Evolutionary conservation across 1,140 invertebrate species (phyloP), one percentile per base, ranked within the genome.

Genomic region (Heliothis virescens): DNA sequence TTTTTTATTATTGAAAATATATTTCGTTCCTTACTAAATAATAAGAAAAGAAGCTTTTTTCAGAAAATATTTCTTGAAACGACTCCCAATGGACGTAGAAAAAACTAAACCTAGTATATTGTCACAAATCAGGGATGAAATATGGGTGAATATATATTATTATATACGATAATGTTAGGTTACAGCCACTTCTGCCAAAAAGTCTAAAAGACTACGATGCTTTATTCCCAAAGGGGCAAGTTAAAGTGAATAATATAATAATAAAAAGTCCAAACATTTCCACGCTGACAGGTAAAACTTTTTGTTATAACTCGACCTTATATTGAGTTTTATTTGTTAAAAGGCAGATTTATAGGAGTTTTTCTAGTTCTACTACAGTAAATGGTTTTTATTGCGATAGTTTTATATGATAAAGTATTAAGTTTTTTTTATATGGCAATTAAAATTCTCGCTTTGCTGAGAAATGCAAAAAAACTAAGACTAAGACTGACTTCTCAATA

Each of bases 161-260:
- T 26, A 26, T 2, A 26, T 26, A 26, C 21, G 18, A 59, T 26
- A 59, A 59, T 26, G 18, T 59, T 9, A 26, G 11, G 57, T 59
- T 21, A 21, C 55, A 21, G 55, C 16, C 55, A 59, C 10, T 59
- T 59, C n/a, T 34, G 13, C 2, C 15, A 1, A 2, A 60, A 26
- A 48, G 9, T 16, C 16, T 3, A 21, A 59, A 50, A 41, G 5
- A 71, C 34, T 60, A 0, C 5, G 10, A 74, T 62, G 18, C 50
- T 74, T 74, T 48, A 74, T 62, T 74, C 11, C 34, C 18, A 60
- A 74, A 57, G 57, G 18, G 41, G 50, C 47, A 59, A 57, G 29
- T 48, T 62, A 60, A 57, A 59, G 34, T 50, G 57, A 74, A 74
- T 74, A 74, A 48, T 74, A 74, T 50, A 74, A 60, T 74, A 74